Evolutionary conservation across 2,888 invertebrate genomes (phyloP).

Genomic region (Julus scanicus): DNA sequence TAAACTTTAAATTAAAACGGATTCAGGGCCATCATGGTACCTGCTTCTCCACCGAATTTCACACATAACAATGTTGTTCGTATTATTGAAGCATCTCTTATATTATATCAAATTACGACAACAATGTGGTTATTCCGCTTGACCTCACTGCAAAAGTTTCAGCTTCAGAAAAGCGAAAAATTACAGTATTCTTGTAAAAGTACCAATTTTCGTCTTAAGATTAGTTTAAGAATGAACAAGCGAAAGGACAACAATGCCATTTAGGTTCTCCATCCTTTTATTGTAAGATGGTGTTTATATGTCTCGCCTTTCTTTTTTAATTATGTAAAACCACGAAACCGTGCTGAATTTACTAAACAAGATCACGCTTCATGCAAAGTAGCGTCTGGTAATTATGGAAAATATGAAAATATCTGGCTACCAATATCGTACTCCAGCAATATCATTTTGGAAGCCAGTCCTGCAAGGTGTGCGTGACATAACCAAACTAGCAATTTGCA

Average conservation of each 20-base stretch:
- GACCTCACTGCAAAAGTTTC: not conserved
- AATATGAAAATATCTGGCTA: not conserved
- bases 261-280: not conserved
- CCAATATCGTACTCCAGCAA: not conserved
- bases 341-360: constrained; percentile 7
- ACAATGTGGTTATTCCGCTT: not conserved
- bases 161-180: not conserved
- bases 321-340: not conserved
- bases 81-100: too few relatives aligned
- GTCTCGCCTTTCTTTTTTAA: not conserved
- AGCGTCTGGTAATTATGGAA: not conserved
- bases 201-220: not conserved
- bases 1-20: too few relatives aligned
- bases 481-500: too few relatives aligned
- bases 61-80: too few relatives aligned
- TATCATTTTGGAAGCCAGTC: not conserved
- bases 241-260: not conserved
- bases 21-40: too few relatives aligned
- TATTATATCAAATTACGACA: not conserved
- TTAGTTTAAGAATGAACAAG: not conserved
- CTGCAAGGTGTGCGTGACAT: not conserved
- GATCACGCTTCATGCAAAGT: not conserved
- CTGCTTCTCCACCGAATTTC: too few relatives aligned
- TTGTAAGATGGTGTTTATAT: not conserved
- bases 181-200: too few relatives aligned